These are phyloP conservation scores for Menidia menidia DNA, from an alignment of 2,797 vertebrate species.

Conservation along the genomic window DNA sequence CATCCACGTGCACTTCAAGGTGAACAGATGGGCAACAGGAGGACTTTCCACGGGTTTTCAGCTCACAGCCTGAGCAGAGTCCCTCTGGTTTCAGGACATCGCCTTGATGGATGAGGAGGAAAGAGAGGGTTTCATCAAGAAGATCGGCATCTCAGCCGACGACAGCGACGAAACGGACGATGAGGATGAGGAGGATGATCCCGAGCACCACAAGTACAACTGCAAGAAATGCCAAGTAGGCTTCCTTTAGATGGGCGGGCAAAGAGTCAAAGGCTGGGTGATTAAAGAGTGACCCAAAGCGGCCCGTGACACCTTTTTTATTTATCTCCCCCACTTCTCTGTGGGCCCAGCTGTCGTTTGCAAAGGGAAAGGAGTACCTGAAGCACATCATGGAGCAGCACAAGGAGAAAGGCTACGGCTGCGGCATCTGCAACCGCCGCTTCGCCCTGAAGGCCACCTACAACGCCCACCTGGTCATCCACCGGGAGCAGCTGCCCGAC, in stretches of 20 bases:
- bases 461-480: constrained; percentile 99
- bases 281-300: background rate
- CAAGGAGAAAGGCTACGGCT: constrained; percentile 95
- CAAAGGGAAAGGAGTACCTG: constrained; percentile 95
- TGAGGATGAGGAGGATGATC: constrained; percentile 89
- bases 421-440: constrained; percentile 93
- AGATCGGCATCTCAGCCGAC: constrained; percentile 95
- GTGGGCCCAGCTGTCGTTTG: constrained; percentile 88
- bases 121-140: constrained; percentile 94
- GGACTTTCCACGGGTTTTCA: too few relatives aligned
- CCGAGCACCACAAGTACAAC: constrained; percentile 95
- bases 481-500: constrained; percentile 96
- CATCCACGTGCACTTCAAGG: constrained; percentile 99
- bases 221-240: constrained; percentile 98
- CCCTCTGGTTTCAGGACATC: constrained; percentile 87
- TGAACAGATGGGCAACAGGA: constrained; percentile 50
- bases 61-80: too few relatives aligned
- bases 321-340: background rate
- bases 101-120: constrained; percentile 98
- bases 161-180: constrained; percentile 91
- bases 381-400: constrained; percentile 99
- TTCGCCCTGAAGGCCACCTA: constrained; percentile 98
- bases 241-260: accelerated
- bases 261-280: too few relatives aligned
- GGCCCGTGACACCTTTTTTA: background rate